Percentiles rank a stretch among this genome's conserved stretches.
These are phyloP conservation scores for Drepana arcuata DNA, from an alignment of 1,140 invertebrate genomes.

Conservation along the genomic window DNA sequence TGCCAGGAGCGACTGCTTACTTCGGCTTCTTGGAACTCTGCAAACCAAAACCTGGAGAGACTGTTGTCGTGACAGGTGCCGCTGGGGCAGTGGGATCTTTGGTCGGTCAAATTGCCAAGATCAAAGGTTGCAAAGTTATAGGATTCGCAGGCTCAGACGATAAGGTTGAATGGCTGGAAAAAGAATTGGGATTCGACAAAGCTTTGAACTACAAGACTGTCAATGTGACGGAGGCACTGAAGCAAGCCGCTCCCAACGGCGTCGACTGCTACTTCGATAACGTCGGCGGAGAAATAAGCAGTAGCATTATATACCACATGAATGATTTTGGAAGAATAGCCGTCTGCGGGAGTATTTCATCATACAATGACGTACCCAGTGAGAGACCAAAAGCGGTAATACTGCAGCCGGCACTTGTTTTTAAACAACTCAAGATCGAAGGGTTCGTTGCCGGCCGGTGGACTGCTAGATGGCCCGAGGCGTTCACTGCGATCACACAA, in stretches of 20 bases:
- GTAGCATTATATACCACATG: slow-evolving; percentile 73
- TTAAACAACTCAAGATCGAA: slow-evolving; percentile 9
- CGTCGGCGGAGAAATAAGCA: slow-evolving; percentile 76
- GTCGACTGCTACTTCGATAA: slow-evolving; percentile 75
- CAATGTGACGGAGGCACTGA: slow-evolving; percentile 67
- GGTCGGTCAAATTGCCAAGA: slow-evolving; percentile 82
- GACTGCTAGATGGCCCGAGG: neutral
- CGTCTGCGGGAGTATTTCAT: slow-evolving; percentile 72
- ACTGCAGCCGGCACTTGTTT: slow-evolving; percentile 49
- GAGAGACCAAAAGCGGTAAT: slow-evolving; percentile 24
- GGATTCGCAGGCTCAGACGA: slow-evolving; percentile 78
- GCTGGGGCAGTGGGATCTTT: slow-evolving; percentile 78
- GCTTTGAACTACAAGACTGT: slow-evolving; percentile 80
- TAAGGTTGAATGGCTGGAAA: slow-evolving; percentile 77
- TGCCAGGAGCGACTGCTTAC: slow-evolving; percentile 75
- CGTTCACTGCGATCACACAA: slow-evolving; percentile 2
- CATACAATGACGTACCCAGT: slow-evolving; percentile 36
- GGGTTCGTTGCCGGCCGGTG: slow-evolving; percentile 7
- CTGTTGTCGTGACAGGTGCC: slow-evolving; percentile 75
- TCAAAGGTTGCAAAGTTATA: slow-evolving; percentile 77
- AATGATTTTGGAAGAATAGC: slow-evolving; percentile 70
- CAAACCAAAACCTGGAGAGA: slow-evolving; percentile 77
- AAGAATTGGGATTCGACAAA: slow-evolving; percentile 77
- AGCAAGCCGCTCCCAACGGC: slow-evolving; percentile 72
- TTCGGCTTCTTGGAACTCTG: slow-evolving; percentile 80